Evolutionary conservation across 2,888 invertebrate species (phyloP).

Genomic region (Cheilosia variabilis): DNA sequence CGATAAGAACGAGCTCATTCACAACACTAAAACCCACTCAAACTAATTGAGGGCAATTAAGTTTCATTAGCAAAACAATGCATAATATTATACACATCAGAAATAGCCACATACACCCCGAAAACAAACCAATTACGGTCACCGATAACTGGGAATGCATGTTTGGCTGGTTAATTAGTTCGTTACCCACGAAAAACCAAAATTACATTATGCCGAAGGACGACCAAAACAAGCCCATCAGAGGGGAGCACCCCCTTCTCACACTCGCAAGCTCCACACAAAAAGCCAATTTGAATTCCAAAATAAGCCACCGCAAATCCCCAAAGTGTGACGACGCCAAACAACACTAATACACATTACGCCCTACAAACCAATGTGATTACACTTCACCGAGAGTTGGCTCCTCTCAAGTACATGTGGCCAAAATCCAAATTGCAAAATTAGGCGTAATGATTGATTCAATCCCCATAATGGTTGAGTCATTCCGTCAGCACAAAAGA

Average conservation of each 20-base stretch:
- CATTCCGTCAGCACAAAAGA: background rate
- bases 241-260: conserved; percentile 3
- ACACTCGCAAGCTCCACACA: conserved; percentile 5
- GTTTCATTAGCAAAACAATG: conserved; percentile 36
- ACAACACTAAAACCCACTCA: background rate
- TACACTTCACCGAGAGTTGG: conserved; percentile 20
- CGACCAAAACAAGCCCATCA: conserved; percentile 9
- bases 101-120: conserved; percentile 5
- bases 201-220: conserved; percentile 44
- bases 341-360: conserved; percentile 41
- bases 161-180: conserved; percentile 50
- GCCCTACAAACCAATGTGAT: conserved; percentile 12
- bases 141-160: conserved; percentile 23
- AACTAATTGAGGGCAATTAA: conserved; percentile 56
- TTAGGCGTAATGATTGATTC: conserved; percentile 61
- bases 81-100: conserved; percentile 13
- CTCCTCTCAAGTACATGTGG: conserved; percentile 20
- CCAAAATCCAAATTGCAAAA: conserved; percentile 54
- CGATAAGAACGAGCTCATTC: background rate
- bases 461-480: conserved; percentile 16
- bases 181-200: conserved; percentile 54
- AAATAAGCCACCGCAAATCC: conserved; percentile 59
- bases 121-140: conserved; percentile 55
- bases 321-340: conserved; percentile 43
- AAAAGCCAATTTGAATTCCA: conserved; percentile 66